These are phyloP conservation scores for Megathymus violae DNA, from an alignment of 1,140 invertebrate species.

Conservation along the genomic window DNA sequence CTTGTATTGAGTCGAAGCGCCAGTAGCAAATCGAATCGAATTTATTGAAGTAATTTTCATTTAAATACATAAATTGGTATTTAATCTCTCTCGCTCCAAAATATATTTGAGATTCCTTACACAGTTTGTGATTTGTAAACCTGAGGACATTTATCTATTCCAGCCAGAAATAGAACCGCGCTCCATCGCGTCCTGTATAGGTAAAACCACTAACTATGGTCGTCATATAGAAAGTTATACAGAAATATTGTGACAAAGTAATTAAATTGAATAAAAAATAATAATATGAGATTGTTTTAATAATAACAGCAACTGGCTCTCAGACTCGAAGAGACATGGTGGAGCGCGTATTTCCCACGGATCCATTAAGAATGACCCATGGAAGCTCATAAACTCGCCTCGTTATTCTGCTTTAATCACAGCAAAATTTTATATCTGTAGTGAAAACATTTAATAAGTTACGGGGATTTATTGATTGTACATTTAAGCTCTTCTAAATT, in stretches of 20 bases:
- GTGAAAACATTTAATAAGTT: not conserved
- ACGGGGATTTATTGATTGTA: not conserved
- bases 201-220: too few relatives aligned
- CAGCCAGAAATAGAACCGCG: too few relatives aligned
- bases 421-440: not conserved
- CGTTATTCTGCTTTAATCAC: slow-evolving; percentile 10
- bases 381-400: slow-evolving; percentile 10
- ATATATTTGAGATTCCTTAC: too few relatives aligned
- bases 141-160: too few relatives aligned
- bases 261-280: not conserved
- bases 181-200: too few relatives aligned
- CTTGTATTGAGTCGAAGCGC: not conserved
- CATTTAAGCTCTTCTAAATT: too few relatives aligned
- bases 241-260: not conserved
- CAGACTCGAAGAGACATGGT: not conserved
- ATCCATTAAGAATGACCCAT: slow-evolving; percentile 23
- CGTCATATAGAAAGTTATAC: too few relatives aligned
- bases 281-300: not conserved
- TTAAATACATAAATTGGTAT: too few relatives aligned
- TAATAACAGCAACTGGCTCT: not conserved
- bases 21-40: too few relatives aligned
- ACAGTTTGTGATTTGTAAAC: too few relatives aligned
- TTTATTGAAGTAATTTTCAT: too few relatives aligned
- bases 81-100: too few relatives aligned
- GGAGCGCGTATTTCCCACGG: slow-evolving; percentile 26